Evolutionary conservation across 2,888 invertebrate species (phyloP), one percentile per base, ranked within the genome.

Genomic region (Mellilla xanthometata): DNA sequence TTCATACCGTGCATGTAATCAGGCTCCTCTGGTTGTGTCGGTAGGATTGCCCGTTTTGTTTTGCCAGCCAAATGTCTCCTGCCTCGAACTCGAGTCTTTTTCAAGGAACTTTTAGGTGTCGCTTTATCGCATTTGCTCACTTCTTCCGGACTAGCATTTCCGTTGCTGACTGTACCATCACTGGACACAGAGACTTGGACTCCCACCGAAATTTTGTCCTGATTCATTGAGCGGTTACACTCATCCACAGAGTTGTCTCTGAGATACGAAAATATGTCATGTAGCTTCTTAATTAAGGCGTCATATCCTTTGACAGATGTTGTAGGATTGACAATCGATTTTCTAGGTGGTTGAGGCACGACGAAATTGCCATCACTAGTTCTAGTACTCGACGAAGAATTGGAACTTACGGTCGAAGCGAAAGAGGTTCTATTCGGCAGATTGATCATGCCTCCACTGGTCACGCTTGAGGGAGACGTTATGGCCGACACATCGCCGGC

Each of bases 21-120:
- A 0, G 81, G 76, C 38, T 90, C 90, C 48, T 90, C 90, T 0
- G 67, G 66, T 39, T 89, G 90, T 0, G 87, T 83, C 0, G 90
- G 89, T 11, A 90, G 52, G 12, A 89, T 58, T 0, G 87, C 83
- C 1, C 88, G 72, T 53, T 90, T 90, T 1, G 86, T 85, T 60
- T 89, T 90, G 3, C 79, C 77, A 0, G 80, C 73, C 22, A 89
- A 68, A 10, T 80, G 85, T 52, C 91, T 69, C 12, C 90, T 69
- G 32, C 91, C 87, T 30, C 90, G 85, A 0, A 84, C 78, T 0
- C 81, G 63, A 2, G 82, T 76, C 51, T 88, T 87, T 52, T 91
- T 91, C 19, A 90, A 70, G 0, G 89, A 89, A 49, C 90, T 91
- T 62, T 90, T 91, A 1, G 92, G 91, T 0, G 92, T 92, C 0